These are phyloP conservation scores for Brachyopa scutellaris DNA, from an alignment of 2,888 invertebrate genomes.

Conservation along the genomic window DNA sequence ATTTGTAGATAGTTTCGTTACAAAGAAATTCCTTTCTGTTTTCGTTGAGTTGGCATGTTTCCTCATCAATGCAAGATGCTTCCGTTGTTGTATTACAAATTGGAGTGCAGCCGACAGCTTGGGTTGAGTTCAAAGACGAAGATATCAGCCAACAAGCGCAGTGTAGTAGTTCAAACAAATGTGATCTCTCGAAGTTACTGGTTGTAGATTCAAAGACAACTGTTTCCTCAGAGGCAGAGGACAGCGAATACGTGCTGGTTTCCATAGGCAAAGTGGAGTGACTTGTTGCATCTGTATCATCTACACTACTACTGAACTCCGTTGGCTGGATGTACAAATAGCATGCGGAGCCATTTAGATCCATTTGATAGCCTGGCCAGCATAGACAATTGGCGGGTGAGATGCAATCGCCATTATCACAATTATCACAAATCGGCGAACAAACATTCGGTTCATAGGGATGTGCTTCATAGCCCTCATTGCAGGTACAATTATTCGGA, in stretches of 20 bases:
- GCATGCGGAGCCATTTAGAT: neutral
- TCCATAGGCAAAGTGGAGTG: no score
- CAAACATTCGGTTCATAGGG: conserved; percentile 66
- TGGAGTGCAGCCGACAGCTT: neutral
- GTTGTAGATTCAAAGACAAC: no score
- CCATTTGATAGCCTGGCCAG: conserved; percentile 70
- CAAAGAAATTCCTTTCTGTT: conserved; percentile 6
- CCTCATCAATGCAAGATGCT: neutral
- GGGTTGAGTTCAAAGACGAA: neutral
- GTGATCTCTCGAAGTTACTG: no score
- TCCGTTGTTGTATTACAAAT: neutral
- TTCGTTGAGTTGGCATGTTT: neutral
- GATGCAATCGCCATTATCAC: conserved; percentile 73
- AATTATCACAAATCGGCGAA: conserved; percentile 72
- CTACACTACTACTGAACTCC: no score
- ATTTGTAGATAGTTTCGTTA: conserved; percentile 27
- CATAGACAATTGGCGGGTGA: conserved; percentile 74
- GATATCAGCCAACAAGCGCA: conserved; percentile 39
- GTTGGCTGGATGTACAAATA: no score
- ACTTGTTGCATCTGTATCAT: no score
- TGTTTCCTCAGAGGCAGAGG: no score
- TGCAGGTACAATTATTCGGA: conserved; percentile 81
- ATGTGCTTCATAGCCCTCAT: conserved; percentile 73
- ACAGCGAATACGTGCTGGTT: no score
- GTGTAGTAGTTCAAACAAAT: neutral